Evolutionary conservation across 2,888 invertebrate species (phyloP), one percentile per base, ranked within the genome.

Genomic region (Lasioglossum leucozonium): DNA sequence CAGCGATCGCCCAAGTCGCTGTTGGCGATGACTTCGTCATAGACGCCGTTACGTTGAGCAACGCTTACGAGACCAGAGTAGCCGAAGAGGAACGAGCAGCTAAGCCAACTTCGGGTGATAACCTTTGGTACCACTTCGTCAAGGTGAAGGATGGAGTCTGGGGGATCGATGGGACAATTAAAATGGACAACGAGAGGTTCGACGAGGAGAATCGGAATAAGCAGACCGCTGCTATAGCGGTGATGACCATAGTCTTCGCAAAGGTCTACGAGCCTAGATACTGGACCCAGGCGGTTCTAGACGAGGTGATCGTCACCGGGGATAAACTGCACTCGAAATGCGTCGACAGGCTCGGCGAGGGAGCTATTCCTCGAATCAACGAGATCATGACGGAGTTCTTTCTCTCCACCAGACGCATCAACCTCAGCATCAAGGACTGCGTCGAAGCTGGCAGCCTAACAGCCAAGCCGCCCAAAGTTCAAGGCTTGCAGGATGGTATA

Each of bases 311-410:
- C 37, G 77, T 92, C 1, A 92, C 93, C 1, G 94, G 94, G 0
- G 92, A 93, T 34, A 93, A 93, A 72, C 81, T 94, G 13, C 93
- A 94, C 65, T 87, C 92, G 0, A 93, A 92, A 13, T 93, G 92
- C 42, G 89, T 91, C 0, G 89, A 85, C 0, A 90, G 93, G 22
- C 82, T 93, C 0, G 93, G 92, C 0, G 75, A 72, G 10, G 81
- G 81, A 4, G 69, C 79, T 0, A 73, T 86, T 10, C 93, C 88
- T 0, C 87, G 86, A 34, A 84, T 94, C 0, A 93, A 91, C 44
- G 92, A 94, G 51, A 91, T 95, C 44, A 91, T 93, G 16, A 91
- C 86, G 6, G 94, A 94, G 81, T 93, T 95, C 34, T 93, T 94
- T 69, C 80, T 95, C 4, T 92, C 94, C 0, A 91, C 92, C 55